Evolutionary conservation across 2,113 vertebrate genomes (phyloP), one percentile per base, ranked within the genome.

Genomic region (Catagonus wagneri): DNA sequence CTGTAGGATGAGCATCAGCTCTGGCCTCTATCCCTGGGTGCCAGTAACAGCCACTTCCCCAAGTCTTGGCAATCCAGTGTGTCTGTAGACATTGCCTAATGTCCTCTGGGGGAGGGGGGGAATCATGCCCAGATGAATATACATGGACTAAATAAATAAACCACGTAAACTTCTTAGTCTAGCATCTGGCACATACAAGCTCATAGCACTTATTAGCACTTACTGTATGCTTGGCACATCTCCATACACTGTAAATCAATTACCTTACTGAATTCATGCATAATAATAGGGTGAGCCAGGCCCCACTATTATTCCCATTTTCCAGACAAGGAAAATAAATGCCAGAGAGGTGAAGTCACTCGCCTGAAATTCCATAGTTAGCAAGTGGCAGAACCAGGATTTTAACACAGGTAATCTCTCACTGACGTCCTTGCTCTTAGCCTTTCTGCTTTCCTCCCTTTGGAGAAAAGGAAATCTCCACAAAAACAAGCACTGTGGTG

Each of bases 251-350:
- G 90, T 52, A 83, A 68, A n/a, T 27, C 34, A n/a, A 16, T 16
- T 58, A 19, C 20, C 13, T 85, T n/a, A n/a, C 27, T 66, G 54
- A 90, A 91, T 8, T 14, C 23, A 76, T 27, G 36, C 14, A 74
- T 19, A 7, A 22, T 11, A 6, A 29, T 71, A 44, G 44, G 44
- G 34, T 63, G 58, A 95, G 23, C 7, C 32, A 90, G 27, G n/a
- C 4, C 44, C 36, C 34, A 6, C 54, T 65, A 52, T 54, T 50
- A 71, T 27, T 74, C 60, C 80, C 89, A 92, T 94, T 89, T 91
- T 63, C 68, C 29, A 94, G 89, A 89, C 34, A 9, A 92, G 74
- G 36, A 79, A 91, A 79, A 66, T 32, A 72, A 93, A 16, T 68
- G 29, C 23, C 39, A 63, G 85, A 39, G 63, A 75, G 50, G 23